Evolutionary conservation across 2,797 vertebrate genomes (phyloP), one percentile per base, ranked within the genome.

Genomic region (Diplodus puntazzo): DNA sequence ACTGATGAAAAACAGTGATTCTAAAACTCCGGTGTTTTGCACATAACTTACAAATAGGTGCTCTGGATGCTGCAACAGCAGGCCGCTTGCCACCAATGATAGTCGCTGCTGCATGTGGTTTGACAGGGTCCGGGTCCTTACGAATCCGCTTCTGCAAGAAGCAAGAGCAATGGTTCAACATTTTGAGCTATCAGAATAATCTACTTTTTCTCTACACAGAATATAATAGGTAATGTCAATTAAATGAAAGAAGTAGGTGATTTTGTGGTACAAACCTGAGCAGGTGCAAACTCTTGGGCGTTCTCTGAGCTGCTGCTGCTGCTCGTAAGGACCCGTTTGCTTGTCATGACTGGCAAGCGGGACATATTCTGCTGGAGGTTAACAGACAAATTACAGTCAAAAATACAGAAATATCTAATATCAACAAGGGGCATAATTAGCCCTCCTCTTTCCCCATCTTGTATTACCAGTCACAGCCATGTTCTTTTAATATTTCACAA

Each of bases 291-390:
- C 6, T 91, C 88, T 11, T 85, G 83, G 18, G 1, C 9, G 8
- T 83, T 94, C 48, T 95, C 95, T 0, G 48, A 68, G 65, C 73
- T 84, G 80, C 80, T 85, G 62, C 65, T 57, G 66, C 65, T 86
- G 80, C 54, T 84, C 0, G 77, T 27, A 0, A 90, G 89, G 49
- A 88, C 76, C 62, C 95, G 90, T 75, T 96, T 96, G 9, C 43
- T 77, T 11, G 93, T 64, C 78, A 92, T 94, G 0, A 96, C 91
- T 1, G 95, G 95, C 63, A 96, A 81, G 20, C 94, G 92, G 5
- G 95, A 96, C 83, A 92, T 86, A 0, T 2, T 79, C 75, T 79
- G n/a, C 16, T 18, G 57, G 45, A 3, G 39, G n/a, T 9, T 2
- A 14, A 21, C 4, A 67, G 20, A 45, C 0, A 4, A 0, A 20